Evolutionary conservation across 2,888 invertebrate species (phyloP), one percentile per base, ranked within the genome.

Genomic region (Lobophora halterata): DNA sequence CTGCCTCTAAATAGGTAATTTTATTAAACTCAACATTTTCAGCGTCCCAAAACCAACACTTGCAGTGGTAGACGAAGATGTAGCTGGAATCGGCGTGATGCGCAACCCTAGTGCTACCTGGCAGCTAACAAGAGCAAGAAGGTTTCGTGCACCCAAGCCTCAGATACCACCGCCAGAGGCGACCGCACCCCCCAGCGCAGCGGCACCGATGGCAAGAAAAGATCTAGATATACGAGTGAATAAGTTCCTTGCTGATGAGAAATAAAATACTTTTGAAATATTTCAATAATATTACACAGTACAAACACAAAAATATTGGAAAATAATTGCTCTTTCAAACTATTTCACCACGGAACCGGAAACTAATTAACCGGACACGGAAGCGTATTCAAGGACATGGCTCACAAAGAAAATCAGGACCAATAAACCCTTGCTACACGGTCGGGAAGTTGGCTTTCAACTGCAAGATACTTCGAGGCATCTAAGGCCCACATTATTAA

Each of bases 111-210:
- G 76, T 41, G 63, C 79, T 3, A 45, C 78, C 4, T 87, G 86
- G 86, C 85, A 82, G 37, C 58, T 86, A 9, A 82, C 72, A 1
- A 65, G 87, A 7, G 87, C 87, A 5, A 74, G 87, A 3, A 71
- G 76, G 4, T 76, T 82, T 43, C 73, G 81, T 24, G 50, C 58
- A 6, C 80, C 82, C 0, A 82, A 78, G 29, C 72, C 58, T 0
- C 66, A 61, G 19, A 39, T 65, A 32, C 77, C 73, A 0, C 49
- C 77, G 0, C 70, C 78, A 2, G 81, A 80, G 52, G 72, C 71
- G 0, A 71, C 60, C 1, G 74, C 74, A 0, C 77, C 77, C 0
- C 78, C 79, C 1, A 69, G 61, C 5, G 61, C 69, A n/a, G 68
- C 74, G 0, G 79, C 77, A 5, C 76, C 80, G 1, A 49, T 72